Base-by-base conservation (phyloP, 2,113 vertebrate species). In the Cyprinodon variegatus region DNA sequence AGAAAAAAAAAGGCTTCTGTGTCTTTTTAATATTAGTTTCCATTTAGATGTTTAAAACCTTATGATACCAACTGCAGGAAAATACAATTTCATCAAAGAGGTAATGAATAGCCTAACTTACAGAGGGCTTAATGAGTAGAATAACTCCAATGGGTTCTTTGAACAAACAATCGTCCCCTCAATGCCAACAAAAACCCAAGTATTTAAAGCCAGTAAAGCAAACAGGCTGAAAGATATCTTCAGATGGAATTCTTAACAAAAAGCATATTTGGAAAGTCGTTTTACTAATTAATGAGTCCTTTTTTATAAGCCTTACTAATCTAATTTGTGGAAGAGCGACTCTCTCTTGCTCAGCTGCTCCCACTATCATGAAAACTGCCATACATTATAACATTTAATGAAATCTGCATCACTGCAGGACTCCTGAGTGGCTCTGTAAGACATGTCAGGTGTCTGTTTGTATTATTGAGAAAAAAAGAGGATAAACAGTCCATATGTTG, bases 391-490 rank as follows among this genome's bases (percentile, higher is more conserved):
- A 15, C 17, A 41, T 45, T 65, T 4, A 40, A 22, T 71, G 43
- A 69, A 76, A 71, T 43, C 57, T 61, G 20, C 65, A 13, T 8
- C 61, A 62, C 68, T 60, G 77, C 61, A 76, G 70, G 43, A 12
- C 61, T 53, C 71, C 20, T 14, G 37, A 48, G 36, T 66, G 3
- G 59, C 17, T 22, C n/a, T 63, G 59, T 38, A 22, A 43, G 62
- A 53, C 12, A n/a, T 50, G 38, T 37, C 50, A 11, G 3, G 17
- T 38, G 22, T 46, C 17, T 36, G 4, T 40, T 11, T 20, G 43
- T 8, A 45, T 57, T n/a, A 20, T 14, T 57, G 17, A 2, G 50
- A n/a, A 20, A 20, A 57, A 7, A 57, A 15, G 14, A 7, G 20
- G 50, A 4, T 1, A 57, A 57, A 20, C n/a, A 57, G 50, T 57